Base-by-base conservation (phyloP, 2,797 vertebrate genomes). In the Hipposideros larvatus region DNA sequence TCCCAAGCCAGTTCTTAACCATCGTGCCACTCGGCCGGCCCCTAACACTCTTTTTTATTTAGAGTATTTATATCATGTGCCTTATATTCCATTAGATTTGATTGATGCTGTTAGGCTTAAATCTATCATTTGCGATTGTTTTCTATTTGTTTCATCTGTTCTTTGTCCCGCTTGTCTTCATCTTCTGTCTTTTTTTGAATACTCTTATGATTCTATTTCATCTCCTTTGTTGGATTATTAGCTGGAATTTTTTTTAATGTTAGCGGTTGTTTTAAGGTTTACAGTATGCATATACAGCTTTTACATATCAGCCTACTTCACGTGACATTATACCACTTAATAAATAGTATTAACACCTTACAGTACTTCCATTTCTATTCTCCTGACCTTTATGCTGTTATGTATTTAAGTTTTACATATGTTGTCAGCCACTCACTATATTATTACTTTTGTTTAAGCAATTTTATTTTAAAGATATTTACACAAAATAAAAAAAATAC, bases 401-500 rank as follows among this genome's bases (percentile, higher is more conserved):
- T 43, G 48, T 11, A 66, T 79, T 79, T 68, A 87, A 46, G 28
- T 86, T 94, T 92, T 85, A 46, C 2, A 2, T 46, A 85, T 80
- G 22, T 86, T 75, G 46, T 68, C 61, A 75, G 75, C 7, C 19
- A 87, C 28, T 77, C 2, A 51, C 31, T 59, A 43, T 7, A 43
- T 88, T 77, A 70, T 71, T 78, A 61, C 70, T 68, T 94, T 55
- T 75, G 16, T 75, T 82, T 75, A 96, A 77, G 43, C 5, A 61
- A 73, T 91, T 84, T 71, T 5, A 84, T 77, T 83, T 90, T 91
- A 61, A 96, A 87, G 31, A 57, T 16, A 66, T 71, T 93, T 88
- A 31, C 2, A 66, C 24, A 91, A 88, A 51, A 59, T 59, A 14
- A 28, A 66, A 77, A 43, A 55, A 65, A 24, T 31, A 65, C 55